Percentiles rank a stretch among this genome's conserved stretches.
Conservation (phyloP, 1,140 invertebrate genomes). For the Magallana ariakensis region DNA sequence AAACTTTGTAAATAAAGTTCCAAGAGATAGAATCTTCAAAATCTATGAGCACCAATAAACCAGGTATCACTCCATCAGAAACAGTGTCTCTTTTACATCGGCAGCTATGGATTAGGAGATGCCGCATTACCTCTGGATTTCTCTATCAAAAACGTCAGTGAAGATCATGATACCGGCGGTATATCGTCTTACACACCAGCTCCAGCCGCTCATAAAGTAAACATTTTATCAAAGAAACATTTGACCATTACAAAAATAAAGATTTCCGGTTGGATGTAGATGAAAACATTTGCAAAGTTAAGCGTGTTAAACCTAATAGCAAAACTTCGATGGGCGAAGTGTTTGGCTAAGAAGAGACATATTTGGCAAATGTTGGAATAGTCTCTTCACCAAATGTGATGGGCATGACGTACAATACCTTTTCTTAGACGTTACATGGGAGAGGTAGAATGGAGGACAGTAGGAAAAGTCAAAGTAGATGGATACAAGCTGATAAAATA, state of each 20-base stretch:
- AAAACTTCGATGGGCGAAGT: not conserved
- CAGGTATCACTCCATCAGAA: too few relatives aligned
- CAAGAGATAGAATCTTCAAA: too few relatives aligned
- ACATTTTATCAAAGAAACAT: conserved; percentile 4
- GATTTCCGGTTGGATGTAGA: not conserved
- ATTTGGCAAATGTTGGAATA: conserved; percentile 9
- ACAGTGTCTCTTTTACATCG: too few relatives aligned
- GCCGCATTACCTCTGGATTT: not conserved
- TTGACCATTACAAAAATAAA: not conserved
- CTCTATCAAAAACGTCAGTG: not conserved
- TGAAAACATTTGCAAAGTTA: not conserved
- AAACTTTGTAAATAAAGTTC: too few relatives aligned
- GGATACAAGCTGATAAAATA: conserved; percentile 4
- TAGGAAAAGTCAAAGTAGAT: not conserved
- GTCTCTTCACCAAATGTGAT: conserved; percentile 34
- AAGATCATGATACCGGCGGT: too few relatives aligned
- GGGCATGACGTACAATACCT: conserved; percentile 34
- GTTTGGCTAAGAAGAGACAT: conserved; percentile 33
- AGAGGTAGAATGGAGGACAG: conserved; percentile 29
- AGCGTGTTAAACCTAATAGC: conserved; percentile 19
- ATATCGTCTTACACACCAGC: not conserved
- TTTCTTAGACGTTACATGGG: too few relatives aligned
- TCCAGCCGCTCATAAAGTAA: too few relatives aligned
- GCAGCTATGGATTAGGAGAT: not conserved
- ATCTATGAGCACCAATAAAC: too few relatives aligned